A percentile compares a stretch with the other conserved stretches of the same genome.
Evolutionary conservation across 2,888 invertebrate genomes (phyloP).

Genomic region (Venusia cambrica): DNA sequence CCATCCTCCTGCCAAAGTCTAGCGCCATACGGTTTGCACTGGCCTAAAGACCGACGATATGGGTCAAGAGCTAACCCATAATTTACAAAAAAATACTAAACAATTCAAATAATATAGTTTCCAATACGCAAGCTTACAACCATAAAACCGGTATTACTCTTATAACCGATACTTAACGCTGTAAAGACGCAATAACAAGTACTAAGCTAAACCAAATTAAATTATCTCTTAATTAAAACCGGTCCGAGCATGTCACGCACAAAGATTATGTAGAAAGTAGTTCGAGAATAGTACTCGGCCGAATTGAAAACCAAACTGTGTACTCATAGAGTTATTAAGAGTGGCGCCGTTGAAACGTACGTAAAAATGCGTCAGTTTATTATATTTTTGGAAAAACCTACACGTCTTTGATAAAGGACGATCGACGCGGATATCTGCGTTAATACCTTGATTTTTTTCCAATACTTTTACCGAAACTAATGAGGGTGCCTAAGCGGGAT

Average conservation of each 20-base stretch:
- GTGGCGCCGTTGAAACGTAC: constrained; percentile 10
- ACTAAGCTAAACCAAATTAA: constrained; percentile 30
- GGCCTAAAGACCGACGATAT: too few relatives aligned
- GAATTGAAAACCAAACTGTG: constrained; percentile 9
- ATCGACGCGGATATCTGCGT: too few relatives aligned
- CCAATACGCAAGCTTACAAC: constrained; percentile 5
- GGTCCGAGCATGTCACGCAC: constrained; percentile 26
- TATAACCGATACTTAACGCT: constrained; percentile 15
- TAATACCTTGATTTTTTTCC: too few relatives aligned
- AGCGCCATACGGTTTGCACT: too few relatives aligned
- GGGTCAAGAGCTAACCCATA: too few relatives aligned
- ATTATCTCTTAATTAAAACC: constrained; percentile 33
- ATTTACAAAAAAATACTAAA: too few relatives aligned
- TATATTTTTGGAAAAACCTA: too few relatives aligned
- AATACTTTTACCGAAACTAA: too few relatives aligned
- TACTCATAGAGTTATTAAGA: constrained; percentile 5
- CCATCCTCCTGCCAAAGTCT: too few relatives aligned
- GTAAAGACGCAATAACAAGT: constrained; percentile 25
- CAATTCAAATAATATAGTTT: constrained; percentile 7
- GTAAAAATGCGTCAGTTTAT: constrained; percentile 16
- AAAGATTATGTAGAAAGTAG: constrained; percentile 31
- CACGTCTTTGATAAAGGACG: too few relatives aligned
- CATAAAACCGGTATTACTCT: constrained; percentile 10
- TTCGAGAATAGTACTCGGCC: constrained; percentile 20
- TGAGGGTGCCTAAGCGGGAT: too few relatives aligned